These are phyloP conservation scores for Melanargia galathea DNA, from an alignment of 2,888 invertebrate genomes.

Conservation along the genomic window DNA sequence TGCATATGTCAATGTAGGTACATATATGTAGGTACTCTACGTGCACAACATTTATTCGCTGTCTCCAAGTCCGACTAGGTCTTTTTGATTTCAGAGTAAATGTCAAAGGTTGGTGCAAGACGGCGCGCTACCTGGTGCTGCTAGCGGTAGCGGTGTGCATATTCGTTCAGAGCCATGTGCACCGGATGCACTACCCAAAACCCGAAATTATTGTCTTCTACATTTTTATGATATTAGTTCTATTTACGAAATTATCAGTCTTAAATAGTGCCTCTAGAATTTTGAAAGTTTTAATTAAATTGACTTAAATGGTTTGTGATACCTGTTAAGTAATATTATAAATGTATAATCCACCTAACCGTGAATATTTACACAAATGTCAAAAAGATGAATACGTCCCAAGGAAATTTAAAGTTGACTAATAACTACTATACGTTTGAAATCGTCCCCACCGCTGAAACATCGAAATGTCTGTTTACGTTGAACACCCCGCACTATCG, in stretches of 20 bases:
- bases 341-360: too few relatives aligned
- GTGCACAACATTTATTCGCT: neutral
- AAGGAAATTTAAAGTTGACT: neutral
- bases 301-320: neutral
- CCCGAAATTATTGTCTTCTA: conserved; percentile 25
- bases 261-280: neutral
- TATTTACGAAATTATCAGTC: conserved; percentile 8
- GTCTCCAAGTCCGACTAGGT: neutral
- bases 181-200: conserved; percentile 60
- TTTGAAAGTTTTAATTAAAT: neutral
- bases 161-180: conserved; percentile 52
- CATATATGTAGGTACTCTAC: too few relatives aligned
- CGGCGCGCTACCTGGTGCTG: conserved; percentile 52
- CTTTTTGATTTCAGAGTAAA: conserved; percentile 29
- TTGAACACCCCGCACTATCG: conserved; percentile 36
- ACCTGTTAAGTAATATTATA: neutral
- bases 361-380: neutral
- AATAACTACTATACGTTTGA: too few relatives aligned
- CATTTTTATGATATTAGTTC: conserved; percentile 26
- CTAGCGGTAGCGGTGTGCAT: conserved; percentile 54
- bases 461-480: conserved; percentile 35
- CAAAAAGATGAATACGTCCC: neutral
- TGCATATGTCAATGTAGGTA: too few relatives aligned
- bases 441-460: conserved; percentile 1
- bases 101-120: conserved; percentile 30